A percentile compares a stretch with the other conserved stretches of the same genome.
Evolutionary conservation across 2,113 vertebrate species (phyloP).

Genomic region (Chloroceryle aenea): DNA sequence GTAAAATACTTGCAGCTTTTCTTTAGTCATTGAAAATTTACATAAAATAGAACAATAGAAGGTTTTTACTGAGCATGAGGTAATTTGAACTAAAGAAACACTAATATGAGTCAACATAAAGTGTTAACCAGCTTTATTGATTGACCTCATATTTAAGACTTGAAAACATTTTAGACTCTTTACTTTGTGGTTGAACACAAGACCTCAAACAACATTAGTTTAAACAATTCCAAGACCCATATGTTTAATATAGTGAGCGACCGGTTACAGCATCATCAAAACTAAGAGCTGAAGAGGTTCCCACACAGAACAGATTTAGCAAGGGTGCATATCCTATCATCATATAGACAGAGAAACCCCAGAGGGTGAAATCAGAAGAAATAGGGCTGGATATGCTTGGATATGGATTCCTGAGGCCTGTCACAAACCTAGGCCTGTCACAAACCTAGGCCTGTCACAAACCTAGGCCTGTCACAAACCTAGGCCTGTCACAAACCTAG

Average conservation of each 20-base stretch:
- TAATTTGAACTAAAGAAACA: background rate
- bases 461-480: background rate
- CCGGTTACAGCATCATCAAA: background rate
- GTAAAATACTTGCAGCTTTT: slow-evolving; percentile 13
- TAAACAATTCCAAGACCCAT: background rate
- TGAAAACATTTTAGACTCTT: background rate
- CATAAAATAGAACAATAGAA: background rate
- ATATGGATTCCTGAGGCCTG: background rate
- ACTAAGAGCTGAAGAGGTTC: background rate
- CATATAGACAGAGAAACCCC: background rate
- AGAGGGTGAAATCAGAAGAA: background rate
- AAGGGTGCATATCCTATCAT: background rate
- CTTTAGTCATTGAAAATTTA: background rate
- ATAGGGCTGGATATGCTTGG: background rate
- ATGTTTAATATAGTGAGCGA: background rate
- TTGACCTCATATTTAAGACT: background rate
- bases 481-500: background rate
- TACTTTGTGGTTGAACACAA: background rate
- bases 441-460: background rate
- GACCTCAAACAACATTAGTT: background rate
- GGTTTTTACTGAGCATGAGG: background rate
- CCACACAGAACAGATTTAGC: background rate
- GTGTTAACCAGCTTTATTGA: background rate
- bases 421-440: background rate
- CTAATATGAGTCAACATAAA: background rate